Percentiles rank a stretch among this genome's conserved stretches.
These are phyloP conservation scores for Balaenoptera acutorostrata DNA, from an alignment of 2,113 vertebrate species.

Conservation along the genomic window DNA sequence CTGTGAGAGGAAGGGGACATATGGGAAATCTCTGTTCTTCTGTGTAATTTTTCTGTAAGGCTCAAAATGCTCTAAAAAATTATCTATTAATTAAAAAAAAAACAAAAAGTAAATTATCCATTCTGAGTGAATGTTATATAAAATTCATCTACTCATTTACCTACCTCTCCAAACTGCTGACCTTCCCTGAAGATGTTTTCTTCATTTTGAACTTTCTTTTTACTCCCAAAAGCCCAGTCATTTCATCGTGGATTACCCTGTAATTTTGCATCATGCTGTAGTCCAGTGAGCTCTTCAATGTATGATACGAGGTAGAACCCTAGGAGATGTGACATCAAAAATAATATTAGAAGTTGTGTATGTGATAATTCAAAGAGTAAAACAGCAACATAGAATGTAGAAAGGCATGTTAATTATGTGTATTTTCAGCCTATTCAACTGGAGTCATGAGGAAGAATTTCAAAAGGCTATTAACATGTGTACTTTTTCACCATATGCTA, in stretches of 20 bases:
- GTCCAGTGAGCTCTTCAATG: too few relatives aligned
- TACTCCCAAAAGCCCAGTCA: background rate
- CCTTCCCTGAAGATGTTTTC: background rate
- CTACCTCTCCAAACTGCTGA: background rate
- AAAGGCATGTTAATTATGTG: background rate
- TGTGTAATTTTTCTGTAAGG: background rate
- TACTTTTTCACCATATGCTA: background rate
- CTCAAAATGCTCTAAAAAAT: background rate
- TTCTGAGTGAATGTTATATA: background rate
- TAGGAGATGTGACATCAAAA: background rate
- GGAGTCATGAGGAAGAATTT: background rate
- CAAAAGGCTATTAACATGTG: background rate
- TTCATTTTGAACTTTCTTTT: background rate
- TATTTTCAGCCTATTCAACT: background rate
- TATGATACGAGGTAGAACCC: background rate
- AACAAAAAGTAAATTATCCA: background rate
- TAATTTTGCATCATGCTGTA: background rate
- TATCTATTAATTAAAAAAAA: background rate
- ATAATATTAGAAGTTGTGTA: background rate
- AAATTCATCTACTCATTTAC: background rate
- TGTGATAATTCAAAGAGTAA: background rate
- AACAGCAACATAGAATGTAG: background rate
- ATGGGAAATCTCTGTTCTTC: background rate
- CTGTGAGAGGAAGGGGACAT: accelerated
- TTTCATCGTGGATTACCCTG: background rate